Evolutionary conservation across 2,888 invertebrate genomes (phyloP), one percentile per base, ranked within the genome.

Genomic region (Plagodis pulveraria): DNA sequence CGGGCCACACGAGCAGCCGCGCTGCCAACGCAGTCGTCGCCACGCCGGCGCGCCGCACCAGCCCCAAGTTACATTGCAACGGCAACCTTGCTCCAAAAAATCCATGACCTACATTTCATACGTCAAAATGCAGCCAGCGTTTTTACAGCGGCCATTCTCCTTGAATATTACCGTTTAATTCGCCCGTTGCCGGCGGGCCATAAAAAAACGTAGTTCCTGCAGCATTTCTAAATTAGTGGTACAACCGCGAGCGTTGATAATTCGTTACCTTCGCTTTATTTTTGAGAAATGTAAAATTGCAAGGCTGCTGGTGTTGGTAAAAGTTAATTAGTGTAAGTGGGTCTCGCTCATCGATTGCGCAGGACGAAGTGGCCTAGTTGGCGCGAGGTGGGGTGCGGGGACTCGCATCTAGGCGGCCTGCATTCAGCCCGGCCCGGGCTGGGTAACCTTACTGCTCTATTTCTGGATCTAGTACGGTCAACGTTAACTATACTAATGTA

Each of bases 11-110:
- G 22, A 36, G 36, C 36, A 7, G 8, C 36, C 36, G 40, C 40
- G 5, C 4, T 22, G 22, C 0, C 81, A 80, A 71, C 74, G 62
- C 67, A 12, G 54, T 47, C 50, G 46, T 67, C 73, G 11, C 50
- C 47, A 66, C 69, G 38, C 22, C 50, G 67, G 69, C 58, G 46
- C 65, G 65, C 66, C 59, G 66, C 71, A 56, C 65, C 61, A 63
- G 71, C 56, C 58, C 58, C 71, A 73, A 56, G 44, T 76, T 84
- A 86, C 86, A 86, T 76, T 84, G 86, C 87, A 86, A 82, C 71
- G 67, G 71, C 83, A 89, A 89, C 91, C 91, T 92, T 91, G 91
- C 86, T 82, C 90, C 86, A 83, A 89, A 89, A 22, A 91, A 81
- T 86, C 85, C 83, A 76, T 89, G 91, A 91, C 91, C 91, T 81